Base-by-base conservation (phyloP, 2,797 vertebrate genomes). In the Channa striata region DNA sequence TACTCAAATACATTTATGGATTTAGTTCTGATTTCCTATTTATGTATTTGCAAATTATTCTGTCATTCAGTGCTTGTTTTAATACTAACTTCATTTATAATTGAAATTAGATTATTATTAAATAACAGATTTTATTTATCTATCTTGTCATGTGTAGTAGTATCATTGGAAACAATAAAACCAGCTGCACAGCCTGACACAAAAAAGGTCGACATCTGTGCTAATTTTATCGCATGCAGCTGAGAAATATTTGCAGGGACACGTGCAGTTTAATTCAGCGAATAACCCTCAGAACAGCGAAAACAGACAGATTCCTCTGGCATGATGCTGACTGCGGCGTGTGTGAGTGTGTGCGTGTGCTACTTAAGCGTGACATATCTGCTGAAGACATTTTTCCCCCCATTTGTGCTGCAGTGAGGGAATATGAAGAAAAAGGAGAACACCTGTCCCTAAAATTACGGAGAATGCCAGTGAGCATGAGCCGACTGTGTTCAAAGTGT, bases 241-340 rank as follows among this genome's bases (percentile, higher is more conserved):
- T 74, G 42, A 21, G 20, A 25, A n/a, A 53, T 37, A 49, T 63
- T 52, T 68, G 52, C 63, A 44, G 46, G 36, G 40, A 58, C 40
- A 72, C 5, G 42, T 71, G 67, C 50, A 30, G 16, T 40, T 59
- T 54, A 39, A 53, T 56, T 68, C 64, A 51, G 37, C 46, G 60
- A 64, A 78, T 64, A 76, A 67, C 23, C 53, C 34, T 60, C 59
- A 66, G 57, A 83, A 66, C 33, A 72, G 70, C 25, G 16, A 48
- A 58, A 71, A 72, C 23, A 51, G 58, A 36, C 46, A n/a, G 69
- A 43, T 59, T 78, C 61, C 30, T 65, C 61, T 74, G 68, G 43
- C 81, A 58, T 56, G 54, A 67, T 83, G 82, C 84, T 82, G 79
- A 85, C 80, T 73, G 47, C 17, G 63, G 77, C 23, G 11, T 40